These are phyloP conservation scores for Drosophila sproati DNA, from an alignment of 1,140 invertebrate genomes.

Conservation along the genomic window DNA sequence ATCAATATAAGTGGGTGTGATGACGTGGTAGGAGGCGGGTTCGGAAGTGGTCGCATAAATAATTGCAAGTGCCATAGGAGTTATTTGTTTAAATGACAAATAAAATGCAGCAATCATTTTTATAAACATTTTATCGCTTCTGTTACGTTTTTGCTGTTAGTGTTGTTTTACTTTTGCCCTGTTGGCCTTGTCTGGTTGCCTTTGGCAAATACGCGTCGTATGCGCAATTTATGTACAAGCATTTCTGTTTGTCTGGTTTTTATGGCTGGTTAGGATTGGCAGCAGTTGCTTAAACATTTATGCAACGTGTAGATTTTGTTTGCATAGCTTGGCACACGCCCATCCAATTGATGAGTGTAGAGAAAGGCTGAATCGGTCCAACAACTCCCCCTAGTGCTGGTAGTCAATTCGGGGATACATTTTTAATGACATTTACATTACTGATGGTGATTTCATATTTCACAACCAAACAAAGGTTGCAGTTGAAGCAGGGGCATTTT, in stretches of 20 bases:
- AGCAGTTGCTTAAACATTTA: conserved; percentile 65
- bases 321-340: conserved; percentile 11
- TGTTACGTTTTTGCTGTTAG: conserved; percentile 2
- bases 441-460: conserved; percentile 25
- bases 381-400: neutral
- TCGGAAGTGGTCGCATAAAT: conserved; percentile 32
- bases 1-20: conserved; percentile 32
- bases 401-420: conserved; percentile 5
- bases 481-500: neutral
- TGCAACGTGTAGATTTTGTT: conserved; percentile 42
- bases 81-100: conserved; percentile 62
- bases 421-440: conserved; percentile 42
- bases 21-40: neutral
- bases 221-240: conserved; percentile 67
- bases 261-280: conserved; percentile 28
- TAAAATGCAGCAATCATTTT: conserved; percentile 69
- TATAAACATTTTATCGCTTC: conserved; percentile 51
- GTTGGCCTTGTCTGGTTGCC: conserved; percentile 35
- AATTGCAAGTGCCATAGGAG: conserved; percentile 54
- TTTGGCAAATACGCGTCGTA: conserved; percentile 57
- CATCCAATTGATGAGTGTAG: conserved; percentile 35
- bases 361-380: neutral
- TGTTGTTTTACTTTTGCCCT: neutral
- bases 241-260: conserved; percentile 48
- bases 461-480: neutral